phyloP scores from a whole-genome alignment of 2,888 invertebrate genomes.

The Cephalotes varians region DNA sequence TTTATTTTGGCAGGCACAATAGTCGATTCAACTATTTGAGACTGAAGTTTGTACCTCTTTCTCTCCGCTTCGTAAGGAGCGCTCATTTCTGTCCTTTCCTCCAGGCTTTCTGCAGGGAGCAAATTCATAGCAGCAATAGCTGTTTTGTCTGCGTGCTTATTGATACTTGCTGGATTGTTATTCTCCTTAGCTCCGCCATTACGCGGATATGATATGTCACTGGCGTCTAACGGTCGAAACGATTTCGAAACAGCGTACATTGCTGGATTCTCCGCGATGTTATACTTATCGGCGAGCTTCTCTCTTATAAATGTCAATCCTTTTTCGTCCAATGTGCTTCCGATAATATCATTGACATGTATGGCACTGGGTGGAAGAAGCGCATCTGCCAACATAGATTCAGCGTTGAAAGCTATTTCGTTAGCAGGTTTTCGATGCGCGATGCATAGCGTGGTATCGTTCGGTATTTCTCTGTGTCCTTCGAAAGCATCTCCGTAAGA shows the following conservation, averaged over 20 bases:
- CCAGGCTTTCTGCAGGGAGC: not conserved
- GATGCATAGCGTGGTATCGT: not conserved
- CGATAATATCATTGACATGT: conserved; percentile 79
- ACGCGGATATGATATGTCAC: not conserved
- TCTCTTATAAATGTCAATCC: conserved; percentile 80
- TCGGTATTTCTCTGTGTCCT: conserved; percentile 25
- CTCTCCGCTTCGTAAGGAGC: conserved; percentile 32
- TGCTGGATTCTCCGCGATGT: conserved; percentile 56
- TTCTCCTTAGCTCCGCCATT: not conserved
- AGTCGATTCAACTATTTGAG: conserved; percentile 47
- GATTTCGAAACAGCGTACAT: conserved; percentile 17
- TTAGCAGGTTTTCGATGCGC: conserved; percentile 32
- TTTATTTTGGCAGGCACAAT: not conserved
- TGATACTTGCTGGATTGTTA: not conserved
- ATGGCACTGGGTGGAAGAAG: conserved; percentile 79
- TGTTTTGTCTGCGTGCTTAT: conserved; percentile 3
- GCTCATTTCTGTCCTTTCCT: not conserved
- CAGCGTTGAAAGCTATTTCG: conserved; percentile 71
- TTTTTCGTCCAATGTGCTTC: conserved; percentile 80
- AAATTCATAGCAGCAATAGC: not conserved
- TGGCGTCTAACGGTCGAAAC: conserved; percentile 28
- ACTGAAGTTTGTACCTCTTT: conserved; percentile 29
- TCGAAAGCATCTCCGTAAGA: not conserved
- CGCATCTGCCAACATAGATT: conserved; percentile 79
- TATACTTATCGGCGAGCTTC: conserved; percentile 80